Percentiles rank a stretch among this genome's conserved stretches.
Evolutionary conservation across 2,888 invertebrate genomes (phyloP).

Genomic region (Argyresthia albistria): DNA sequence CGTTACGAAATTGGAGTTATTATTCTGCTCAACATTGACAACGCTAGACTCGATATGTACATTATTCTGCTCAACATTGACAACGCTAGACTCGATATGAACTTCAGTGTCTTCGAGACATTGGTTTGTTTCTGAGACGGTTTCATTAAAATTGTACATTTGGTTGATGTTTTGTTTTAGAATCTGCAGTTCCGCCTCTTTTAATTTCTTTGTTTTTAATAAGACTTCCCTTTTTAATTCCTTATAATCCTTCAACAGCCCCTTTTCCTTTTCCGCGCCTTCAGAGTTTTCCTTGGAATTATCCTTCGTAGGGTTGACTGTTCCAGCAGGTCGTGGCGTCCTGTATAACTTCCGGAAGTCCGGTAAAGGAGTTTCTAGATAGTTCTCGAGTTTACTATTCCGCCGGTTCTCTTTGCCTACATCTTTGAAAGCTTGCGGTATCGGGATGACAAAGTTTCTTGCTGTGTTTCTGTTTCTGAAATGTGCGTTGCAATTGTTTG

Average conservation of each 20-base stretch:
- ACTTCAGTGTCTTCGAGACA: background rate
- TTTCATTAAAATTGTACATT: conserved; percentile 25
- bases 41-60: no score
- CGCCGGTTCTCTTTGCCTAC: conserved; percentile 9
- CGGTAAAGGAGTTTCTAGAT: conserved; percentile 40
- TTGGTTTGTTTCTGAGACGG: no score
- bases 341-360: conserved; percentile 50
- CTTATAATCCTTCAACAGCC: background rate
- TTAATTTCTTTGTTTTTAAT: conserved; percentile 13
- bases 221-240: conserved; percentile 9
- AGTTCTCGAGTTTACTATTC: conserved; percentile 18
- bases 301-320: no score
- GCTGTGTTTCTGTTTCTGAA: conserved; percentile 25
- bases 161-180: conserved; percentile 31
- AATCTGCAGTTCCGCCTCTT: conserved; percentile 28
- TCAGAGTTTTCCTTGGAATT: no score
- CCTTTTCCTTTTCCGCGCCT: no score
- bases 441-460: conserved; percentile 21
- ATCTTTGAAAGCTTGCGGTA: conserved; percentile 19
- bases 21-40: no score
- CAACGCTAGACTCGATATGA: no score
- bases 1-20: no score
- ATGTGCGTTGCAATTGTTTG: conserved; percentile 14
- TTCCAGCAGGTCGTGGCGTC: conserved; percentile 10
- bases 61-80: no score